A percentile compares a stretch with the other conserved stretches of the same genome.
Conservation (phyloP, 1,140 invertebrate genomes). For the Neelides sp. region DNA sequence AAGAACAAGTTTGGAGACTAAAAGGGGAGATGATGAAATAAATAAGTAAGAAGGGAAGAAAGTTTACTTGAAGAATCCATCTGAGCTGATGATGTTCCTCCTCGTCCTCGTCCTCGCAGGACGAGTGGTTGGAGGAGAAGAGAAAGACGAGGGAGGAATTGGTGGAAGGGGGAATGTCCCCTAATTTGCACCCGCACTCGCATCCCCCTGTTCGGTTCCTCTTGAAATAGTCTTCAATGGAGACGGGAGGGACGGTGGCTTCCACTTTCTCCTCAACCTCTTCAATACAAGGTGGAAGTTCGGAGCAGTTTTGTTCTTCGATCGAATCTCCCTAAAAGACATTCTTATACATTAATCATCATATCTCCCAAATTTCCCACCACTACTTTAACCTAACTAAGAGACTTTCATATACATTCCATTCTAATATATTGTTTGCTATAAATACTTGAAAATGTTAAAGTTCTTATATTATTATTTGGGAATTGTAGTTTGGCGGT, state of each 20-base stretch:
- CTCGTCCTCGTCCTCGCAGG: constrained; percentile 23
- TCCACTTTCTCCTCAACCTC: background rate
- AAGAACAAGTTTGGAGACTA: too few species aligned
- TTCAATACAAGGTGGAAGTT: background rate
- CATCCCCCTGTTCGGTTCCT: constrained; percentile 18
- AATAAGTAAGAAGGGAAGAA: too few species aligned
- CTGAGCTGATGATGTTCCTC: constrained; percentile 25
- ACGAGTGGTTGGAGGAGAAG: constrained; percentile 24
- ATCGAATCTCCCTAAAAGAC: constrained; percentile 21
- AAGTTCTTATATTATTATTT: too few species aligned
- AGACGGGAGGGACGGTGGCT: background rate
- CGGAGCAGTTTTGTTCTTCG: constrained; percentile 22
- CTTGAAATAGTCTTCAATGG: constrained; percentile 10
- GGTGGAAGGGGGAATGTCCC: constrained; percentile 18
- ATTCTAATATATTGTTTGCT: too few species aligned
- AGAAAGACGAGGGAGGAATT: constrained; percentile 24
- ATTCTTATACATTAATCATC: background rate
- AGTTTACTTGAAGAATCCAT: constrained; percentile 28
- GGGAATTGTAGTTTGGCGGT: too few species aligned
- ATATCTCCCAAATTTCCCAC: background rate
- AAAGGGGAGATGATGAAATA: too few species aligned
- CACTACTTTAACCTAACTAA: too few species aligned
- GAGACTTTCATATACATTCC: too few species aligned
- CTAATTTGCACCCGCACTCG: constrained; percentile 27
- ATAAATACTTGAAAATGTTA: too few species aligned